Conservation (phyloP, 2,113 vertebrate genomes). For the Cacatua alba region DNA sequence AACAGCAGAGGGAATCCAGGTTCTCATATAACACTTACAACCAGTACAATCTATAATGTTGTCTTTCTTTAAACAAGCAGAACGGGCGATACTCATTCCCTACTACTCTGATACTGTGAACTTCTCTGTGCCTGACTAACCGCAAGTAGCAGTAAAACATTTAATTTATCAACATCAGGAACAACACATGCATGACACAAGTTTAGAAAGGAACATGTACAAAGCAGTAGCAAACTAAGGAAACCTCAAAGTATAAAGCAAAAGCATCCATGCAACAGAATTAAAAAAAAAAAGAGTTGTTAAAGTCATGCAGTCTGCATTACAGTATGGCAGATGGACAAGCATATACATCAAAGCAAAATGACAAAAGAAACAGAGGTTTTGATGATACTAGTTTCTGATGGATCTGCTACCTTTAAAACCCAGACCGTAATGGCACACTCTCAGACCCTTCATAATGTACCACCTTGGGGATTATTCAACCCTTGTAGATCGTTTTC, state of each 20-base stretch:
- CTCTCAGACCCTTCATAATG: not conserved
- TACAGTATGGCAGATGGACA: not conserved
- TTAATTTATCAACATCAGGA: not conserved
- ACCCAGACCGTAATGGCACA: not conserved
- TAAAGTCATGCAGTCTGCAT: not conserved
- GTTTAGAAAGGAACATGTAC: not conserved
- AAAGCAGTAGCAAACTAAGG: not conserved
- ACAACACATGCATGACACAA: not conserved
- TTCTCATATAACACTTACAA: not conserved
- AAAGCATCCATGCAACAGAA: not conserved
- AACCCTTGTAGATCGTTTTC: not conserved
- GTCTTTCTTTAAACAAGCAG: not conserved
- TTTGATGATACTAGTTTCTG: not conserved
- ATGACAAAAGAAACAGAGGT: not conserved
- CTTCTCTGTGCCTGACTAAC: not conserved
- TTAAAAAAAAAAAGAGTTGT: no score
- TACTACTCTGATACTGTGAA: not conserved
- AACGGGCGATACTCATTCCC: not conserved
- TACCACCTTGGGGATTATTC: not conserved
- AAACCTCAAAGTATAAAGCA: not conserved
- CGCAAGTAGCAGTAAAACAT: not conserved
- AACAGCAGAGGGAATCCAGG: not conserved
- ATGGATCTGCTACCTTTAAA: not conserved
- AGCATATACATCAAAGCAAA: not conserved
- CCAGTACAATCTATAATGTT: not conserved